Base-by-base conservation (phyloP, 2,888 invertebrate species). In the Sericinus montela region DNA sequence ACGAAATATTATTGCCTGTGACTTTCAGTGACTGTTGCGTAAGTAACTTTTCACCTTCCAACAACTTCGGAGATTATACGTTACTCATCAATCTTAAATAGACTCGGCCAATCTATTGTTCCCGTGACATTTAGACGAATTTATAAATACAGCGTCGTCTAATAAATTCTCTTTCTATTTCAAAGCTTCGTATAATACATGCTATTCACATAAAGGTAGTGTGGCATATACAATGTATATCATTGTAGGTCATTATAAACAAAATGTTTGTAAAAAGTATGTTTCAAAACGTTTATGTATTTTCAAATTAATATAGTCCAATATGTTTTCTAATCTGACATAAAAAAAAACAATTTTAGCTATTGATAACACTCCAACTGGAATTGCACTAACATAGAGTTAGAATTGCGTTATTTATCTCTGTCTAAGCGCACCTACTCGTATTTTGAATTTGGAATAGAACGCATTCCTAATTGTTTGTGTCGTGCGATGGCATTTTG, bases 41-140 rank as follows among this genome's bases (percentile, higher is more conserved):
- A 82, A 83, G 69, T 62, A 61, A 72, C 66, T 71, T 73, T 70
- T 74, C 72, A 70, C 70, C 79, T 80, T 80, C 80, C 78, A 67
- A 75, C 76, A 71, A 43, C 42, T 48, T 69, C 72, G 67, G 62
- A 71, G 80, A 80, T 82, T 80, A 83, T 74, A 79, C 67, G 77
- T 81, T 82, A 75, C 81, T 82, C 84, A 85, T 84, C 84, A 82
- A 86, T 86, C 83, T 83, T 68, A 71, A 80, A 83, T 82, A 82
- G 84, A 85, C 78, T 73, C 73, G 67, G 72, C 67, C 71, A 74
- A 75, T 75, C 75, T 74, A 84, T 87, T 86, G 86, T 87, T 83
- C 81, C 74, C 80, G 78, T 85, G 86, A 85, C 86, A 86, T 87
- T 87, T 87, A 77, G 63, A 80, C 69, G 72, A 79, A 79, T 73